These are phyloP conservation scores for Druceiella hillmani DNA, from an alignment of 2,888 invertebrate species.

Conservation along the genomic window DNA sequence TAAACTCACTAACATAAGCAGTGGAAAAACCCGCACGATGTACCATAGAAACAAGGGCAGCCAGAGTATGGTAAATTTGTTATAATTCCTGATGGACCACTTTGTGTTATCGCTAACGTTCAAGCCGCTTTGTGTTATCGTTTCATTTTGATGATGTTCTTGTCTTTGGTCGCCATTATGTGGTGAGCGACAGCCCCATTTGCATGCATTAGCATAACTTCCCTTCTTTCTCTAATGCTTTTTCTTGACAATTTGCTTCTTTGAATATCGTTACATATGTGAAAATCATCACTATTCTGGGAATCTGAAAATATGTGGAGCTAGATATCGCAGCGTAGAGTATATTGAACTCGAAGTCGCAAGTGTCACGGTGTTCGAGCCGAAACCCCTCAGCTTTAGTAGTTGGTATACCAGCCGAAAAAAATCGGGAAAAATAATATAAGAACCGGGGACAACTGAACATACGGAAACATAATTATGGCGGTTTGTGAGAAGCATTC, in stretches of 20 bases:
- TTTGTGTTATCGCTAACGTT: constrained; percentile 96
- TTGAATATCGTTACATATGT: constrained; percentile 86
- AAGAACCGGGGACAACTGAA: constrained; percentile 86
- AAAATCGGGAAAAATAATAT: constrained; percentile 94
- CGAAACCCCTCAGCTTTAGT: constrained; percentile 59
- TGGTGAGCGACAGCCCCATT: constrained; percentile 80
- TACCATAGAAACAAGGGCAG: constrained; percentile 96
- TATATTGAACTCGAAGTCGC: constrained; percentile 79
- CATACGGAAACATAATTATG: constrained; percentile 64
- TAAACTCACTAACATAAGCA: too few species aligned
- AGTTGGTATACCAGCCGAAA: constrained; percentile 92
- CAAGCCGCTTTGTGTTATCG: constrained; percentile 92
- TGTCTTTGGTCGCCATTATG: constrained; percentile 80
- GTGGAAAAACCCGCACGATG: too few species aligned
- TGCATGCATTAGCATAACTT: constrained; percentile 80
- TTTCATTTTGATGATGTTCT: constrained; percentile 88
- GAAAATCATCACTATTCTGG: constrained; percentile 89
- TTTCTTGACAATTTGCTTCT: constrained; percentile 87
- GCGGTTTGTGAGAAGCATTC: constrained; percentile 44
- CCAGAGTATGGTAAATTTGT: constrained; percentile 96
- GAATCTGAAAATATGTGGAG: constrained; percentile 93
- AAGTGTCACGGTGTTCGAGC: constrained; percentile 55
- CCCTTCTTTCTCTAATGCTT: constrained; percentile 77
- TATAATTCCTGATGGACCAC: too few species aligned
- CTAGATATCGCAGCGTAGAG: constrained; percentile 85